Conservation (phyloP, 2,113 vertebrate genomes). For the Oophaga pumilio region DNA sequence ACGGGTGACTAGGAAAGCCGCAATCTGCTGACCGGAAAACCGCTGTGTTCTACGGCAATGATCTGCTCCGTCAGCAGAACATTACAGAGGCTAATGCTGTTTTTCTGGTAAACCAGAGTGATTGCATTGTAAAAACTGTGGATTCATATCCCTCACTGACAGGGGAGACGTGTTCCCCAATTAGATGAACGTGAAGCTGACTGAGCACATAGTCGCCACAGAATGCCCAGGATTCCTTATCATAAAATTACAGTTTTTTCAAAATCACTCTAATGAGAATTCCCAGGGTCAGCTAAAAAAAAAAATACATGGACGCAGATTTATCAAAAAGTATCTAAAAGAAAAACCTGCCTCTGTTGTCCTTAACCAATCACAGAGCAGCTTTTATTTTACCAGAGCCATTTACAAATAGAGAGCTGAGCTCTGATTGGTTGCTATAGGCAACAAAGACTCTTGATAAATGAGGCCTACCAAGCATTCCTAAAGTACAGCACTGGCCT, state of each 20-base stretch:
- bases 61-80: not conserved
- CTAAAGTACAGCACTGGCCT: not conserved
- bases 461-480: not conserved
- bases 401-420: too few relatives aligned
- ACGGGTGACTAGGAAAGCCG: not conserved
- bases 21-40: not conserved
- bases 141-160: not conserved
- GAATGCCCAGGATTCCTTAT: not conserved
- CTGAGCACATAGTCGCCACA: not conserved
- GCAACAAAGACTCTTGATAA: too few relatives aligned
- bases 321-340: too few relatives aligned
- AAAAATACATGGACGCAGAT: not conserved
- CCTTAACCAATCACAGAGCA: too few relatives aligned
- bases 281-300: not conserved
- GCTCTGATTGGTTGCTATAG: too few relatives aligned
- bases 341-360: too few relatives aligned
- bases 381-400: too few relatives aligned
- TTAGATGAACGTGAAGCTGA: not conserved
- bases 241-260: slow-evolving; percentile 17
- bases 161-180: not conserved
- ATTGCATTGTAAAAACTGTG: not conserved
- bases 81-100: not conserved
- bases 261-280: not conserved
- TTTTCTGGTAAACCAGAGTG: not conserved
- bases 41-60: not conserved